Conservation (phyloP, 2,113 vertebrate genomes). For the Rhinopomastus cyanomelas region DNA sequence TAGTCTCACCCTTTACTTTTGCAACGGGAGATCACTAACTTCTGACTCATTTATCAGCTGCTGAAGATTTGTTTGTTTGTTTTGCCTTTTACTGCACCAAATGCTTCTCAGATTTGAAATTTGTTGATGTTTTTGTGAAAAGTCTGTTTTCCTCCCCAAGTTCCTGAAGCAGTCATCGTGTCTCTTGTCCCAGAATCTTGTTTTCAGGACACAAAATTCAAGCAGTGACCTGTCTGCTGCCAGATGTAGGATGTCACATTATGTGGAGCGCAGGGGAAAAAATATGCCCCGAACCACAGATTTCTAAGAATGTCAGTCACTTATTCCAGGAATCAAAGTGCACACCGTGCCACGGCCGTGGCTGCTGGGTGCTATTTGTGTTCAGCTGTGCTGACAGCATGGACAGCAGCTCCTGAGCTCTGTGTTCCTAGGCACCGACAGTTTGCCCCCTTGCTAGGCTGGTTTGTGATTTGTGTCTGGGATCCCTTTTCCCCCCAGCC, state of each 20-base stretch:
- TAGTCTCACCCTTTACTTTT: conserved; percentile 28
- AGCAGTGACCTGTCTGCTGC: background rate
- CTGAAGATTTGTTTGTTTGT: conserved; percentile 33
- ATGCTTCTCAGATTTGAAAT: conserved; percentile 27
- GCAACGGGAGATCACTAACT: conserved; percentile 11
- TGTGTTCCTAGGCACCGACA: background rate
- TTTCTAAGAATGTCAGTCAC: conserved; percentile 56
- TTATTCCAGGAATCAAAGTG: conserved; percentile 59
- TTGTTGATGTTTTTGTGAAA: conserved; percentile 34
- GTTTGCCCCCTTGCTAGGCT: background rate
- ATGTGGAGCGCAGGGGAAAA: conserved; percentile 2
- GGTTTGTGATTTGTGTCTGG: background rate
- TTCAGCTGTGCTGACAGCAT: background rate
- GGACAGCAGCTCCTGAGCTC: background rate
- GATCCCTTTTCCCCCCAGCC: background rate
- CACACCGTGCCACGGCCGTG: background rate
- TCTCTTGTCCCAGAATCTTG: background rate
- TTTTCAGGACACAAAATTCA: background rate
- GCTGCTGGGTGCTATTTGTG: background rate
- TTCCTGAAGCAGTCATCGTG: background rate
- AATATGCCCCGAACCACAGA: conserved; percentile 16
- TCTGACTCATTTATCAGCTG: conserved; percentile 51
- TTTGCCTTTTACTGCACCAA: conserved; percentile 18
- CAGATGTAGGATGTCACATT: conserved; percentile 40
- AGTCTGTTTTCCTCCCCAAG: background rate